Conservation (phyloP, 2,888 invertebrate genomes). For the Drosophila sordidula region DNA sequence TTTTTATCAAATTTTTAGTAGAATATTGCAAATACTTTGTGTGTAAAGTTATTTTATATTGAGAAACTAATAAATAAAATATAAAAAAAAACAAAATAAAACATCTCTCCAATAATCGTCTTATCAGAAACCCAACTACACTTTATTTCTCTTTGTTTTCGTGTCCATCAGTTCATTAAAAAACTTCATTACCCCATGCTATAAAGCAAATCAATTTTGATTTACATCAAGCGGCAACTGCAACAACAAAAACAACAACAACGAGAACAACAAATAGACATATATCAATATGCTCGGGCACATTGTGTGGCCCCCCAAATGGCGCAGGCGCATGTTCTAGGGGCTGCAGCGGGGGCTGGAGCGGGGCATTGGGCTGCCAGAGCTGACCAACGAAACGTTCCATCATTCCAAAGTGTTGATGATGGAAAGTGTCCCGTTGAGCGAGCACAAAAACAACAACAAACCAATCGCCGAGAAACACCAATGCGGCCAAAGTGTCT, state of each 20-base stretch:
- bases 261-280: conserved; percentile 17
- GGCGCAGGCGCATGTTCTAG: conserved; percentile 51
- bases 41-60: too few species aligned
- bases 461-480: conserved; percentile 34
- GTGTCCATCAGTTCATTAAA: conserved; percentile 58
- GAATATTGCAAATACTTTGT: too few species aligned
- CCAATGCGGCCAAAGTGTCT: conserved; percentile 45
- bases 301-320: conserved; percentile 37
- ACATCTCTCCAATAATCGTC: too few species aligned
- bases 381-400: conserved; percentile 70
- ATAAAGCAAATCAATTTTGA: conserved; percentile 70
- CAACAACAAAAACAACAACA: conserved; percentile 15
- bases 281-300: conserved; percentile 55
- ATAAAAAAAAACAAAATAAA: too few species aligned
- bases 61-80: too few species aligned
- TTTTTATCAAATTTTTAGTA: too few species aligned
- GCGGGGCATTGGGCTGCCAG: conserved; percentile 30
- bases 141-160: conserved; percentile 17
- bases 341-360: conserved; percentile 23
- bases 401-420: conserved; percentile 74
- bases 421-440: conserved; percentile 80
- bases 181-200: conserved; percentile 61
- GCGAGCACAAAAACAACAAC: conserved; percentile 55
- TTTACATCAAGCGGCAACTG: conserved; percentile 56
- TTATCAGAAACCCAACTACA: background rate